Conservation (phyloP, 2,888 invertebrate species). For the Drepanosiphum platanoidis region DNA sequence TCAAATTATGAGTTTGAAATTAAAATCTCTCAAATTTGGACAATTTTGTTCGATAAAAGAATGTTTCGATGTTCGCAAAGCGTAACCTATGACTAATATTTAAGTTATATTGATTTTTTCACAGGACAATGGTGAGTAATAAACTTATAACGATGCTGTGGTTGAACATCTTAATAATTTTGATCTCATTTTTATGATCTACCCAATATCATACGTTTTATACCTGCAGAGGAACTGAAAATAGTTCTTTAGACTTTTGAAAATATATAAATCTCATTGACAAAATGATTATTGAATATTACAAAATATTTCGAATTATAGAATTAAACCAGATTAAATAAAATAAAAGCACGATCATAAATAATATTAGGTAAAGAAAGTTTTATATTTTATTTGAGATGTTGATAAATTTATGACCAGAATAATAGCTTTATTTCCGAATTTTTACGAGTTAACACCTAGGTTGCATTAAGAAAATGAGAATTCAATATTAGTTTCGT, state of each 20-base stretch:
- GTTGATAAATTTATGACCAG: neutral
- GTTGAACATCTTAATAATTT: constrained; percentile 18
- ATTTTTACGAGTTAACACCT: neutral
- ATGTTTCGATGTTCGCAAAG: neutral
- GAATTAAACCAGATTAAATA: neutral
- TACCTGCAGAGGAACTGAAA: neutral
- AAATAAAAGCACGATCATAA: neutral
- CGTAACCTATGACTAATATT: neutral
- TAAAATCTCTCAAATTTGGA: neutral
- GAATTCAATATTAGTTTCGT: constrained; percentile 5
- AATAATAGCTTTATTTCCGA: neutral
- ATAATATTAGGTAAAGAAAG: neutral
- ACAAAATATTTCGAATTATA: neutral
- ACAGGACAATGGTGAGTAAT: constrained; percentile 6
- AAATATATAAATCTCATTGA: neutral
- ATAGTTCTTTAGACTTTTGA: neutral
- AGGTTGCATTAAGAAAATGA: constrained; percentile 47
- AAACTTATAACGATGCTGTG: constrained; percentile 7
- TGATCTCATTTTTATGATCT: constrained; percentile 19
- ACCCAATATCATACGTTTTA: neutral
- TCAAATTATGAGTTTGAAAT: neutral
- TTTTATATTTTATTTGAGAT: neutral
- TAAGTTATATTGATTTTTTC: constrained; percentile 41
- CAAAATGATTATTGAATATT: neutral
- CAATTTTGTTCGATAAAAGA: neutral